A percentile compares a stretch with the other conserved stretches of the same genome.
phyloP scores from a whole-genome alignment of 2,113 vertebrate genomes.

The Tenebrosternarchus preto region DNA sequence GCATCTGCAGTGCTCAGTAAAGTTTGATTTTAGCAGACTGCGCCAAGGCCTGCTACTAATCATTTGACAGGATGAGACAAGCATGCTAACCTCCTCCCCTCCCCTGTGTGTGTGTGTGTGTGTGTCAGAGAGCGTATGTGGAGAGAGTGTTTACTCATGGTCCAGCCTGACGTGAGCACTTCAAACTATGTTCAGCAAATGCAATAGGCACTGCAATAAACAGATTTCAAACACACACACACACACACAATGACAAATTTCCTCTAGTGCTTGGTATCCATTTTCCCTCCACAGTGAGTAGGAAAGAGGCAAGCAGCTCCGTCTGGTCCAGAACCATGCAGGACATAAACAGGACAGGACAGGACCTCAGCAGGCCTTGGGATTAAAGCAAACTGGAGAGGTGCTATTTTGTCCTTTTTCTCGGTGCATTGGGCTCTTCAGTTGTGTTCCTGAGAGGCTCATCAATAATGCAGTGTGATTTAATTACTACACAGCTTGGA shows the following conservation, averaged over 20 bases:
- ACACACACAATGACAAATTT: slow-evolving; percentile 43
- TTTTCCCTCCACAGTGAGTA: too few species aligned
- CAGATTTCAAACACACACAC: slow-evolving; percentile 55
- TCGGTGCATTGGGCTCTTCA: background rate
- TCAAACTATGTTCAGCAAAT: slow-evolving; percentile 63
- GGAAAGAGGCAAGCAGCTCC: background rate
- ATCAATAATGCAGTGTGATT: slow-evolving; percentile 67
- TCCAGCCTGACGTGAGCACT: slow-evolving; percentile 57
- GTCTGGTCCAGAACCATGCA: background rate
- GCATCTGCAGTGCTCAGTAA: slow-evolving; percentile 56
- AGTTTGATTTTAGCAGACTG: slow-evolving; percentile 60
- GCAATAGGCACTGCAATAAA: slow-evolving; percentile 54
- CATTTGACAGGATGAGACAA: slow-evolving; percentile 64
- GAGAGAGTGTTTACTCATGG: slow-evolving; percentile 64
- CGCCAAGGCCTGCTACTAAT: slow-evolving; percentile 66
- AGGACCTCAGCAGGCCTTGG: background rate
- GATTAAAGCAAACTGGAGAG: background rate
- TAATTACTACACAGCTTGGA: slow-evolving; percentile 58
- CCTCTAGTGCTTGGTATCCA: slow-evolving; percentile 16
- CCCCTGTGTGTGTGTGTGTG: background rate
- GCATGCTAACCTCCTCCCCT: slow-evolving; percentile 55
- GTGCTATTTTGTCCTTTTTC: background rate
- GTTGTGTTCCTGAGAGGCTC: slow-evolving; percentile 27
- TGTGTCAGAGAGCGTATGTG: background rate
- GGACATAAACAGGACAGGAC: background rate